Evolutionary conservation across 1,140 invertebrate species (phyloP).

Genomic region (Aphelenchoides fujianensis): DNA sequence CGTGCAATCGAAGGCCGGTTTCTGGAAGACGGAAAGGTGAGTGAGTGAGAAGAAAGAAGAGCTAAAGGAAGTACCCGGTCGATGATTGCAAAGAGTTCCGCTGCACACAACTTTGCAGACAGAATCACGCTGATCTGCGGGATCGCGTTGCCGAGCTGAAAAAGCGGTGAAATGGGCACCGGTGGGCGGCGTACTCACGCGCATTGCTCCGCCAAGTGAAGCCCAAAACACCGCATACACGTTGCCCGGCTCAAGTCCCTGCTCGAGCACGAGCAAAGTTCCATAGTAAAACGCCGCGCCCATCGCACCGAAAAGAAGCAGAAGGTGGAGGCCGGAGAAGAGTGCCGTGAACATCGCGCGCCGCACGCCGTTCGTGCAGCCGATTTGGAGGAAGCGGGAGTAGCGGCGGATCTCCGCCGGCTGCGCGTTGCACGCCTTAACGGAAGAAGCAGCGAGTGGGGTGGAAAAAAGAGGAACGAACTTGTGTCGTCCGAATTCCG

Average conservation of each 20-base stretch:
- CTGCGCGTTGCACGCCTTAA: slow-evolving; percentile 5
- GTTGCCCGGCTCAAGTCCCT: slow-evolving; percentile 47
- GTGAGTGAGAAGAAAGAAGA: slow-evolving; percentile 39
- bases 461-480: background rate
- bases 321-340: background rate
- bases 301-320: background rate
- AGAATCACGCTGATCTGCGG: slow-evolving; percentile 77
- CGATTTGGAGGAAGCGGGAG: background rate
- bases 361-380: background rate
- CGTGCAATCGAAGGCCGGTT: slow-evolving; percentile 27
- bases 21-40: slow-evolving; percentile 23
- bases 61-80: slow-evolving; percentile 69
- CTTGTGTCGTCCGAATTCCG: background rate
- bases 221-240: slow-evolving; percentile 69
- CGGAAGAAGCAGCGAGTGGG: background rate
- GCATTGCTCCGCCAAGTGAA: slow-evolving; percentile 79
- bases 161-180: too few species aligned
- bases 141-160: slow-evolving; percentile 73
- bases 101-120: slow-evolving; percentile 74
- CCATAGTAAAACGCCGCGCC: slow-evolving; percentile 31
- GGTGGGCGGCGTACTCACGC: too few species aligned
- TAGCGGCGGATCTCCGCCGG: background rate
- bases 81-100: slow-evolving; percentile 73
- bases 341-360: background rate
- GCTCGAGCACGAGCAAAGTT: slow-evolving; percentile 31